Evolutionary conservation across 2,797 vertebrate species (phyloP).

Genomic region (Sebastes oblongus): DNA sequence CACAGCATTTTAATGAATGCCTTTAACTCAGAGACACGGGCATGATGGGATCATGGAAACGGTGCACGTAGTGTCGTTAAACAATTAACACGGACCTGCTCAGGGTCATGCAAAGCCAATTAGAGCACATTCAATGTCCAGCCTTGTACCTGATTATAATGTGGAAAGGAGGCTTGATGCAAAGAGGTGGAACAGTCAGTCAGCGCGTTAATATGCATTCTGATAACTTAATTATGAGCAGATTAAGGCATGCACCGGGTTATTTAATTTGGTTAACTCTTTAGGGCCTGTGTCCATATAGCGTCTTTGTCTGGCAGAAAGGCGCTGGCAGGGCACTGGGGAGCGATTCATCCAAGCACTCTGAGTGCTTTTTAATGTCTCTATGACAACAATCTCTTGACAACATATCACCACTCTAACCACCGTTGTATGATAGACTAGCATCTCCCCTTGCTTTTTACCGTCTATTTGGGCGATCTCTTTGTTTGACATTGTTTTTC

Average conservation of each 20-base stretch:
- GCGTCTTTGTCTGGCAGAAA: not conserved
- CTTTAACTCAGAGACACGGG: conserved; percentile 3
- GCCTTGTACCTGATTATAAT: conserved; percentile 17
- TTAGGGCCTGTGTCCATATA: not conserved
- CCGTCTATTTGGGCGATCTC: not conserved
- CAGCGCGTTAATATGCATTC: not conserved
- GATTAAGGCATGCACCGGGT: not conserved
- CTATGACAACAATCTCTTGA: too few species aligned
- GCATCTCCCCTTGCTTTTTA: not conserved
- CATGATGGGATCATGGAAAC: conserved; percentile 14
- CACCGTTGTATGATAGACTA: too few species aligned
- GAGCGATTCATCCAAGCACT: not conserved
- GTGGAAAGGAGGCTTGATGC: not conserved
- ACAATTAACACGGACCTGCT: conserved; percentile 34
- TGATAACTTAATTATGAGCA: not conserved
- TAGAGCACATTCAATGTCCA: not conserved
- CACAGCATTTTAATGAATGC: conserved; percentile 28
- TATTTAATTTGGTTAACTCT: not conserved
- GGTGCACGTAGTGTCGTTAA: not conserved
- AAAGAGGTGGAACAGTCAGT: conserved; percentile 1
- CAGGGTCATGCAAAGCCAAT: conserved; percentile 37
- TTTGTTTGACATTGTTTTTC: not conserved
- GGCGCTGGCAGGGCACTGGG: not conserved
- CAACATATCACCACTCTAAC: too few species aligned
- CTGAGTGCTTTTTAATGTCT: too few species aligned